Conservation (phyloP, 2,113 vertebrate genomes). For the Sapajus apella region DNA sequence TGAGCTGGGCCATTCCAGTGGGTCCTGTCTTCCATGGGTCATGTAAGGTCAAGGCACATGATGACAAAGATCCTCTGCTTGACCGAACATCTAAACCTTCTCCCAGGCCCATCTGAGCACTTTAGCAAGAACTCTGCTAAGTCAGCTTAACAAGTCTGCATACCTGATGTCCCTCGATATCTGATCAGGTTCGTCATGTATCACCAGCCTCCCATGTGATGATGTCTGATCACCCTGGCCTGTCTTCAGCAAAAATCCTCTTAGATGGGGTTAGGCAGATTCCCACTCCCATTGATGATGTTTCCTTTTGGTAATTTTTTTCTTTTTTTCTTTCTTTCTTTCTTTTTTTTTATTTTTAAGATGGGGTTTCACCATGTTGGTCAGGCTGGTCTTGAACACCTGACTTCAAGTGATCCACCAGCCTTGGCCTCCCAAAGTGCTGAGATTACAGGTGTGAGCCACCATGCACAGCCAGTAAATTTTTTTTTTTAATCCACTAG, state of each 20-base stretch:
- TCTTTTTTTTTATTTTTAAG: too few relatives aligned
- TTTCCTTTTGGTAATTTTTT: background rate
- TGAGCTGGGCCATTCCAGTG: too few relatives aligned
- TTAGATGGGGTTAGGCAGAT: background rate
- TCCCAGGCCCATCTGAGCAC: background rate
- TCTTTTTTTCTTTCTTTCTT: too few relatives aligned
- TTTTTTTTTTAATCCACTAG: background rate
- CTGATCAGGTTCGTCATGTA: background rate
- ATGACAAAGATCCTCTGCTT: background rate
- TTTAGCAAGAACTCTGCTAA: background rate
- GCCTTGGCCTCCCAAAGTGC: too few relatives aligned
- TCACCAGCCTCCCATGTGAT: too few relatives aligned
- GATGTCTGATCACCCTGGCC: background rate
- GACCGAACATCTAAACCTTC: background rate
- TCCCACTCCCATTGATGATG: background rate
- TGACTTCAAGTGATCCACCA: too few relatives aligned
- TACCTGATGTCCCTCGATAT: background rate
- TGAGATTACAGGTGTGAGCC: too few relatives aligned
- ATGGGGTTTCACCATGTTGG: too few relatives aligned
- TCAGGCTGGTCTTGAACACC: too few relatives aligned
- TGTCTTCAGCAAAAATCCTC: background rate
- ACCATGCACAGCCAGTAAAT: too few relatives aligned
- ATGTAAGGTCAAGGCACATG: background rate
- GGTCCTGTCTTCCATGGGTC: background rate
- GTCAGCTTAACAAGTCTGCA: background rate